These are phyloP conservation scores for Forpus xanthops DNA, from an alignment of 2,797 vertebrate species.

Conservation along the genomic window DNA sequence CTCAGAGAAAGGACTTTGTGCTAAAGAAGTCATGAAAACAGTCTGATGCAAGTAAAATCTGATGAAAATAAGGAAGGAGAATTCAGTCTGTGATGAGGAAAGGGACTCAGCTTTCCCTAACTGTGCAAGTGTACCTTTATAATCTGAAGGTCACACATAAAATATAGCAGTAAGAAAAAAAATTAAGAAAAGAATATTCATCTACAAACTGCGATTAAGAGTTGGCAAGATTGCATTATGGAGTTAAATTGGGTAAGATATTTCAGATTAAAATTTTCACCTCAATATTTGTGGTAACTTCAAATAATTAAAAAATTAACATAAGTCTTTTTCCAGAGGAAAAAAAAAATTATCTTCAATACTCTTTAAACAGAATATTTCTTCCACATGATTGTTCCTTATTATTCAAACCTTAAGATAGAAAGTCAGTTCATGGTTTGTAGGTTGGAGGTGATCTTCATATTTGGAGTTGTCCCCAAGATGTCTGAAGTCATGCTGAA, in stretches of 20 bases:
- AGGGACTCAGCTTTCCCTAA: neutral
- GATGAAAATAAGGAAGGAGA: neutral
- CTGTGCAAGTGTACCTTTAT: neutral
- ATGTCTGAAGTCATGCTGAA: neutral
- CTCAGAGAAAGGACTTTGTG: neutral
- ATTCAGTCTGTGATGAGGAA: neutral
- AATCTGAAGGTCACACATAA: neutral
- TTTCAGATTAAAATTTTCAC: neutral
- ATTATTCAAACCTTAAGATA: neutral
- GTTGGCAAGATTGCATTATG: neutral
- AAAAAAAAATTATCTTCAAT: neutral
- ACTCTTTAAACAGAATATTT: neutral
- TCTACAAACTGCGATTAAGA: neutral
- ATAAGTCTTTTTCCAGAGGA: neutral
- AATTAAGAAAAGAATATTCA: neutral
- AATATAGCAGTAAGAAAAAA: neutral
- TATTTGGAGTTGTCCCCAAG: neutral
- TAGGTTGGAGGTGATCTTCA: neutral
- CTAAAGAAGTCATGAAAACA: neutral
- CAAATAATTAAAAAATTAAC: neutral
- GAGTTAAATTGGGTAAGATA: neutral
- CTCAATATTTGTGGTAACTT: neutral
- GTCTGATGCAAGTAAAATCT: neutral
- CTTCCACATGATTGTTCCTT: neutral
- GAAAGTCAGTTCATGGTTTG: neutral